Percentiles rank a stretch among this genome's conserved stretches.
These are phyloP conservation scores for Myiozetetes cayanensis DNA, from an alignment of 2,113 vertebrate species.

Conservation along the genomic window DNA sequence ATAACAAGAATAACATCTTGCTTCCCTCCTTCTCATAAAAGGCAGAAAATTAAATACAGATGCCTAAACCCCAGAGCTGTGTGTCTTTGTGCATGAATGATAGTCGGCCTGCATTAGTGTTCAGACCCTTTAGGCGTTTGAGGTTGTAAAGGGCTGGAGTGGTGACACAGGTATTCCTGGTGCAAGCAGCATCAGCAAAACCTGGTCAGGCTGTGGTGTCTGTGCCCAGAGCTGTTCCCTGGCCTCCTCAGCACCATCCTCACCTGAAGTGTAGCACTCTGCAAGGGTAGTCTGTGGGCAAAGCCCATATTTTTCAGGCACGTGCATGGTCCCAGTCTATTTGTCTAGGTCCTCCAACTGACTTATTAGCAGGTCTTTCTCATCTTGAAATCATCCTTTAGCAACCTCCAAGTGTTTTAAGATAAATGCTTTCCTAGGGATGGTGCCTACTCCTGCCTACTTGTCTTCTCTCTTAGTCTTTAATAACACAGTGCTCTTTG, in stretches of 20 bases:
- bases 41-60: slow-evolving; percentile 29
- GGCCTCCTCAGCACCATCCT: not conserved
- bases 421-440: not conserved
- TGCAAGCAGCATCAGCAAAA: not conserved
- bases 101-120: not conserved
- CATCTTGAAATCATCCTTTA: not conserved
- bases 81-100: not conserved
- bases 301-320: not conserved
- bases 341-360: not conserved
- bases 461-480: not conserved
- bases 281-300: not conserved
- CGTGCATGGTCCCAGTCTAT: rapidly evolving
- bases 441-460: not conserved
- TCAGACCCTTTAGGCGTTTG: not conserved
- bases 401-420: not conserved
- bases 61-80: not conserved
- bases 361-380: not conserved
- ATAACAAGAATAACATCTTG: not conserved
- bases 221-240: not conserved
- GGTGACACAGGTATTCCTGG: not conserved
- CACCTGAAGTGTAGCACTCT: not conserved
- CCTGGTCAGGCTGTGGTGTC: rapidly evolving
- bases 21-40: slow-evolving; percentile 16
- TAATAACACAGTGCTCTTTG: not conserved
- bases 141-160: not conserved